phyloP scores from a whole-genome alignment of 35 echinoderm and acorn worm genomes.

The Patiria miniata region DNA sequence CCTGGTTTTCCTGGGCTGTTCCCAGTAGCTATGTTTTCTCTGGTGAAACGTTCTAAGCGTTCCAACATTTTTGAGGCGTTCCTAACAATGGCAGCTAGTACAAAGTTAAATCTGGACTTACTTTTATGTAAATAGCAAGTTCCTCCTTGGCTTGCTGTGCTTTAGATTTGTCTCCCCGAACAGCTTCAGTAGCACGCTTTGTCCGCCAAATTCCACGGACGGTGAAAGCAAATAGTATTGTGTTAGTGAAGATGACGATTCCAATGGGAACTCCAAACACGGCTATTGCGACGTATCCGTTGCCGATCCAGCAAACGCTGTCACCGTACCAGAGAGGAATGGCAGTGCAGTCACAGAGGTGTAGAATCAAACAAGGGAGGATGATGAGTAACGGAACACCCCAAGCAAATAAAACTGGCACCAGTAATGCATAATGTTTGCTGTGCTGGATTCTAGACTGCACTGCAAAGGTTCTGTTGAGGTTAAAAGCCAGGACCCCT shows the following conservation, averaged over 20 bases:
- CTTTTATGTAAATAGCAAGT: constrained; percentile 29
- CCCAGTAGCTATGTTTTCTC: too few species aligned
- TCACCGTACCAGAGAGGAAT: constrained; percentile 19
- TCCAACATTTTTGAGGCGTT: too few species aligned
- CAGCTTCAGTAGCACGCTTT: background rate
- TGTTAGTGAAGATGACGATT: background rate
- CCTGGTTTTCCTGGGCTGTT: too few species aligned
- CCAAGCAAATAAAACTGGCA: background rate
- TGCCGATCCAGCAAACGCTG: constrained; percentile 26
- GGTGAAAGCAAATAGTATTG: background rate
- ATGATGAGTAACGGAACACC: background rate
- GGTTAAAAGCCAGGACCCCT: background rate
- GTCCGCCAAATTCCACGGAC: background rate
- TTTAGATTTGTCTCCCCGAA: background rate
- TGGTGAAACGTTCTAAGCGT: too few species aligned
- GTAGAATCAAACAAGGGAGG: constrained; percentile 21
- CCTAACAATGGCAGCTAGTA: too few species aligned
- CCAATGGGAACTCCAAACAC: constrained; percentile 31
- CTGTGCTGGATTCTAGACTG: background rate
- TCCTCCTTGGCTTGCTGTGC: constrained; percentile 22
- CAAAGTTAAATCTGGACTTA: too few species aligned
- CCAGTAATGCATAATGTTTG: background rate
- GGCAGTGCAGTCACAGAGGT: constrained; percentile 27
- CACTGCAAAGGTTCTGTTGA: constrained; percentile 13
- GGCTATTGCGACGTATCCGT: constrained; percentile 7